Base-by-base conservation (phyloP, 2,113 vertebrate genomes). In the Romanogobio albipinnatus region DNA sequence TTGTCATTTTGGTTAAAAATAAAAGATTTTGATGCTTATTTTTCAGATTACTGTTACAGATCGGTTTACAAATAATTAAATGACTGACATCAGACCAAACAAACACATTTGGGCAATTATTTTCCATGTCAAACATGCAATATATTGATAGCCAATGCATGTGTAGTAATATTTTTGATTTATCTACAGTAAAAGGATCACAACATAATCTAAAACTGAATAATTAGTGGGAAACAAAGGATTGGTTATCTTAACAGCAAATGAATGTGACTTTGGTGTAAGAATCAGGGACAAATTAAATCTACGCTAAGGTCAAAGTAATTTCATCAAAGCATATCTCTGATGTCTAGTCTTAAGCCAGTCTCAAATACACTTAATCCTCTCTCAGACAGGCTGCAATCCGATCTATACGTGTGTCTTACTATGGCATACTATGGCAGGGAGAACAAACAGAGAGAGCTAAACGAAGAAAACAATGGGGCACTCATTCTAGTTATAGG, bases 361-460 rank as follows among this genome's bases (percentile, higher is more conserved):
- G 61, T 73, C 84, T 62, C 39, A 85, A 75, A 74, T 53, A 58
- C 80, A 39, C 51, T 29, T 58, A 86, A 76, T 82, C 79, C 61
- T 82, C 22, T 76, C 79, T 64, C 58, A 53, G 62, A n/a, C n/a
- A 13, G 29, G 62, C 59, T 66, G 59, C 24, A 80, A 43, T 66
- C 59, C 9, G 13, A 39, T 64, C 36, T 49, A 84, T 78, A 36
- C 10, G 73, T n/a, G 24, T 45, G 11, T 85, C 47, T 53, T 43
- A 7, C 39, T 39, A 39, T 39, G 39, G 36, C 36, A 39, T 39
- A 39, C 17, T 77, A 51, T 64, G 49, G 19, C 22, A 56, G 45
- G 33, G 59, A 56, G 64, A 84, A 77, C 74, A 53, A 66, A 77
- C 62, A 36, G 62, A 51, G 26, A 53, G 45, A 81, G 61, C 61